A percentile compares a stretch with the other conserved stretches of the same genome.
Conservation (phyloP, 1,140 invertebrate species). For the Ceratosolen solmsi region DNA sequence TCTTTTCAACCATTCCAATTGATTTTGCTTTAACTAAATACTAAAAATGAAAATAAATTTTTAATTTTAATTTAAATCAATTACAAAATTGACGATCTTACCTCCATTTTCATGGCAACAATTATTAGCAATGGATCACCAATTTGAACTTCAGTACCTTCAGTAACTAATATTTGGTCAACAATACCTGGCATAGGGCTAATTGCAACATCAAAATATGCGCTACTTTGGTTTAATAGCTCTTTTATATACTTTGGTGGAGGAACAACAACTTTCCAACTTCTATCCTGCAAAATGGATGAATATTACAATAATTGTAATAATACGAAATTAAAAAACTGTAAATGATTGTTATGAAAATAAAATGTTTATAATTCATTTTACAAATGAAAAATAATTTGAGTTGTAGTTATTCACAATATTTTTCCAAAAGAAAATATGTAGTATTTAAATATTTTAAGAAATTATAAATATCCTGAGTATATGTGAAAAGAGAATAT, state of each 20-base stretch:
- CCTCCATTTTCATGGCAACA: slow-evolving; percentile 99
- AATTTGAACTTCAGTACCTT: slow-evolving; percentile 84
- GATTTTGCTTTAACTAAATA: slow-evolving; percentile 88
- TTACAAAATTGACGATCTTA: slow-evolving; percentile 62
- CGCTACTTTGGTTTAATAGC: slow-evolving; percentile 58
- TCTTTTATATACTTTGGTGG: slow-evolving; percentile 73
- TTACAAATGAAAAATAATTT: neutral
- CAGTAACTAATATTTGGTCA: slow-evolving; percentile 89
- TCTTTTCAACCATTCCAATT: slow-evolving; percentile 82
- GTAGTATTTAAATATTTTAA: too few relatives aligned
- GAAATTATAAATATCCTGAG: too few relatives aligned
- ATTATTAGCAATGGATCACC: slow-evolving; percentile 92
- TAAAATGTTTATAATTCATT: neutral
- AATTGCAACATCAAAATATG: slow-evolving; percentile 75
- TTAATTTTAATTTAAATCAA: slow-evolving; percentile 52
- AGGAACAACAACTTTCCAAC: slow-evolving; percentile 71
- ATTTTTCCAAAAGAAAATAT: too few relatives aligned
- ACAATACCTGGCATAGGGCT: slow-evolving; percentile 97
- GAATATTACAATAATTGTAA: neutral
- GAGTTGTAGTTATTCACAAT: neutral
- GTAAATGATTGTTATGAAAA: neutral
- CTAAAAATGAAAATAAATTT: slow-evolving; percentile 69
- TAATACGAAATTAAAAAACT: neutral
- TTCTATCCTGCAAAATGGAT: slow-evolving; percentile 70
- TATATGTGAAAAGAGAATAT: too few relatives aligned